These are phyloP conservation scores for Mesoclemmys tuberculata DNA, from an alignment of 2,113 vertebrate species.

Conservation along the genomic window DNA sequence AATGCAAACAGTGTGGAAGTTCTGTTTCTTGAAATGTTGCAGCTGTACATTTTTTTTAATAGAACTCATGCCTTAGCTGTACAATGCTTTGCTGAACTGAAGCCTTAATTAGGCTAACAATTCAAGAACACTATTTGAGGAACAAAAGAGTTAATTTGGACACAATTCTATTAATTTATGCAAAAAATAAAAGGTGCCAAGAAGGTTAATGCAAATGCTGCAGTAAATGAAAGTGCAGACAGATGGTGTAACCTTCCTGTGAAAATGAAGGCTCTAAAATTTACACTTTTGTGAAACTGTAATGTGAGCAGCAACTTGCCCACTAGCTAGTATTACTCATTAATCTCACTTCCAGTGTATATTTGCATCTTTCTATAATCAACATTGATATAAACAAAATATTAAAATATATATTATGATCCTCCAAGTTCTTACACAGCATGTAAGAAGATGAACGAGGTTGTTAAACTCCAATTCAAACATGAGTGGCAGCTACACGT, in stretches of 20 bases:
- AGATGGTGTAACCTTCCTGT: conserved; percentile 75
- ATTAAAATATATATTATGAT: conserved; percentile 26
- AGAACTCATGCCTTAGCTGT: conserved; percentile 9
- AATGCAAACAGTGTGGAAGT: background rate
- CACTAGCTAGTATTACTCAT: conserved; percentile 66
- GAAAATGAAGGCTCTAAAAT: conserved; percentile 67
- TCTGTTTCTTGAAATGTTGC: conserved; percentile 1
- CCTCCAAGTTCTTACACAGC: background rate
- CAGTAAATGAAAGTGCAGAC: conserved; percentile 69
- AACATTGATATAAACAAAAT: conserved; percentile 47
- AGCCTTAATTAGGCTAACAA: conserved; percentile 35
- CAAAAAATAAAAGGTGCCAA: conserved; percentile 65
- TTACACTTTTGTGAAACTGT: conserved; percentile 66
- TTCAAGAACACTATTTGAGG: conserved; percentile 20
- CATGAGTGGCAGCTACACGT: background rate
- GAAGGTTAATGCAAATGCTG: conserved; percentile 66
- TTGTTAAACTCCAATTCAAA: background rate
- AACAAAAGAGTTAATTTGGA: conserved; percentile 66
- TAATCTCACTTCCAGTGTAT: conserved; percentile 46
- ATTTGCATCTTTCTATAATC: conserved; percentile 35
- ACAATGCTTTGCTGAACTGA: conserved; percentile 22
- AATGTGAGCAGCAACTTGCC: conserved; percentile 67
- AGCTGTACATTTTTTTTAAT: conserved; percentile 30
- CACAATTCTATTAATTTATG: conserved; percentile 52
- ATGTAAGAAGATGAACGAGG: background rate